phyloP scores from a whole-genome alignment of 1,140 invertebrate genomes.

The Ooceraea biroi region DNA sequence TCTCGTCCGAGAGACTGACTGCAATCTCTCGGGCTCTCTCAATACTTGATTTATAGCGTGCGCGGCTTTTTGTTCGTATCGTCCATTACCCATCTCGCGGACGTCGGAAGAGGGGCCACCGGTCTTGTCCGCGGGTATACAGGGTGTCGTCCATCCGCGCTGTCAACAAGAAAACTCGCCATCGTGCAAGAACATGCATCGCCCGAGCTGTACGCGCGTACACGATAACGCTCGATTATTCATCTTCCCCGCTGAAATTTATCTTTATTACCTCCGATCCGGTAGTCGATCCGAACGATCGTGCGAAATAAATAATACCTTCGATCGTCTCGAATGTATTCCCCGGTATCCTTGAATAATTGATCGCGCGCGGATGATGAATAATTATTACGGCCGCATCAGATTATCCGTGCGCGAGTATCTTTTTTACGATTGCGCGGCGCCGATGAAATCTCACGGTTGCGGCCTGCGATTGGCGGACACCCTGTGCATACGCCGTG shows the following conservation, averaged over 20 bases:
- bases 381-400: background rate
- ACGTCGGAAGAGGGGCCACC: conserved; percentile 58
- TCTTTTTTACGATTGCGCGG: background rate
- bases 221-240: background rate
- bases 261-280: background rate
- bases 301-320: background rate
- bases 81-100: conserved; percentile 54
- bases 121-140: conserved; percentile 42
- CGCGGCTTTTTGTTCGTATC: conserved; percentile 54
- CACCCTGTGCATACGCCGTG: conserved; percentile 35
- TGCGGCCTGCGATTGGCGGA: background rate
- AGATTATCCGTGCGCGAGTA: background rate
- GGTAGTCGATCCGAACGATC: conserved; percentile 1
- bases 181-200: background rate
- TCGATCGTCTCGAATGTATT: background rate
- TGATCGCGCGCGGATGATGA: background rate
- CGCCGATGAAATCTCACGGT: conserved; percentile 11
- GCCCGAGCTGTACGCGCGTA: no score
- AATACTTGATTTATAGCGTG: conserved; percentile 59
- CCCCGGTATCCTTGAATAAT: background rate
- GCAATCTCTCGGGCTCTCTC: conserved; percentile 55
- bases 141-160: conserved; percentile 24
- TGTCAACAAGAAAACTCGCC: no score
- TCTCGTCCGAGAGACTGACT: conserved; percentile 42
- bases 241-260: background rate